Base-by-base conservation (phyloP, 2,888 invertebrate species). In the Anthrax anthrax region DNA sequence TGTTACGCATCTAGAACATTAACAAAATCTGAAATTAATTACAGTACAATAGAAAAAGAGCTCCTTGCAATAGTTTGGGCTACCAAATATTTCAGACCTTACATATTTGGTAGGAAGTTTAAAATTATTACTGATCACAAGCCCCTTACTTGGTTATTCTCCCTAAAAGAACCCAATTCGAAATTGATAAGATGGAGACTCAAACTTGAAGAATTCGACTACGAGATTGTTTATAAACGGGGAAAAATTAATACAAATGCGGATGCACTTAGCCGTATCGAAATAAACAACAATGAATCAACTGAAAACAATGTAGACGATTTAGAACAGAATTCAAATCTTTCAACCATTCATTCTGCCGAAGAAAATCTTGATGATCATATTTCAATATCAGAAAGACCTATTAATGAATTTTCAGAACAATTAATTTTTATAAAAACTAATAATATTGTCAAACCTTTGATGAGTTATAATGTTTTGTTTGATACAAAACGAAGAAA, bases 221-320 rank as follows among this genome's bases (percentile, higher is more conserved):
- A n/a, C n/a, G n/a, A n/a, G n/a, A n/a, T n/a, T n/a, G n/a, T n/a
- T n/a, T n/a, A n/a, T n/a, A n/a, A n/a, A n/a, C n/a, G 29, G 29
- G 41, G 41, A 1, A 41, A 41, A 29, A 16, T 14, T 14, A 41
- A 41, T 4, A 16, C 41, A 3, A 41, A 41, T 29, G 41, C 41
- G 3, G 29, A 41, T 16, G 41, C 41, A 5, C 41, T 41, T 12
- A 41, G 41, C 16, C 27, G 29, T 5, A 16, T 41, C 2, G 32
- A 41, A 29, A 27, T 41, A 41, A 41, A 41, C 29, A 17, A 14
- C 2, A 0, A 47, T 56, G 34, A 34, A 12, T 14, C 34, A 10
- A n/a, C 12, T 6, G 4, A 12, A 34, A 34, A 14, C 13, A 14
- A 14, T n/a, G 12, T 1, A 5, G 9, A 27, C 9, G n/a, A n/a